These are phyloP conservation scores for Hydrophis major DNA, from an alignment of 2,797 vertebrate species.

Conservation along the genomic window DNA sequence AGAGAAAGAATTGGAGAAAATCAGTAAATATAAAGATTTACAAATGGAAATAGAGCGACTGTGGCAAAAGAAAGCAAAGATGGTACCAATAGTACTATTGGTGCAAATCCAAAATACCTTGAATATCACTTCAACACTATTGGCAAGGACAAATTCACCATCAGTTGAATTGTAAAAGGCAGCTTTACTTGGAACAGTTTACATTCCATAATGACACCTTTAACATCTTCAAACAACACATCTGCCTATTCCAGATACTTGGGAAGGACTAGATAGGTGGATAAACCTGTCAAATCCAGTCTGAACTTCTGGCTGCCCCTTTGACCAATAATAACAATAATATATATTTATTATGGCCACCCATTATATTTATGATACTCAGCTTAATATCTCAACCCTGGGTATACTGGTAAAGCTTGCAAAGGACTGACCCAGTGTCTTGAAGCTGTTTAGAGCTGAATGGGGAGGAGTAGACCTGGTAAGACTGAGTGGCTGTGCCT, in stretches of 20 bases:
- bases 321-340: neutral
- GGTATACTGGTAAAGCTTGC: neutral
- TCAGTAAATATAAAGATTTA: neutral
- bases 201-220: neutral
- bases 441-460: neutral
- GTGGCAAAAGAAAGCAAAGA: neutral
- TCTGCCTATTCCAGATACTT: neutral
- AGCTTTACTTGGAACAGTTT: neutral
- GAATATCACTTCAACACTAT: neutral
- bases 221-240: neutral
- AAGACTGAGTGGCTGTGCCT: neutral
- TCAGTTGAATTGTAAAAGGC: neutral
- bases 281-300: neutral
- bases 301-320: neutral
- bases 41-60: neutral
- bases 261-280: neutral
- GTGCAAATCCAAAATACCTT: neutral
- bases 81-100: neutral
- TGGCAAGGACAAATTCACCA: neutral
- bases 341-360: neutral
- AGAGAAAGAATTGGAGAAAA: neutral
- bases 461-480: neutral
- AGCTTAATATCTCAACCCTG: neutral
- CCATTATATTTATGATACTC: neutral
- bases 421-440: neutral